Conservation (phyloP, 2,888 invertebrate genomes). For the Hydropsyche betteni region DNA sequence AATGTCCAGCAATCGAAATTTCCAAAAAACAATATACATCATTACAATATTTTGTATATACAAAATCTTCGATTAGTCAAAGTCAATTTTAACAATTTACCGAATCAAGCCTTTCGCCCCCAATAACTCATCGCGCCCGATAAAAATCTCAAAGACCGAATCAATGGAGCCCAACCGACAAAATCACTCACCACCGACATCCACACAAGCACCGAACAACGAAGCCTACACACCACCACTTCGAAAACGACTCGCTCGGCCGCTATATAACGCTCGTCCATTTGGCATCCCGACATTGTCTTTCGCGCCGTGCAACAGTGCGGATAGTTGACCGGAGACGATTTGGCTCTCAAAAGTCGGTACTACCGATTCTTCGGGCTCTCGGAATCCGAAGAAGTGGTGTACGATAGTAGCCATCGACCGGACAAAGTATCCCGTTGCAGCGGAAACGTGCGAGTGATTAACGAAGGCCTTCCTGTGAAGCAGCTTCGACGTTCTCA, state of each 20-base stretch:
- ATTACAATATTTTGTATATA: no score
- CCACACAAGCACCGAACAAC: neutral
- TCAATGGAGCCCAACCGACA: no score
- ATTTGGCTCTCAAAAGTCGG: constrained; percentile 41
- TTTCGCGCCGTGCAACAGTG: constrained; percentile 48
- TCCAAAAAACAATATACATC: no score
- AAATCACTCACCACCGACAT: neutral
- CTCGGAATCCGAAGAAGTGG: constrained; percentile 48
- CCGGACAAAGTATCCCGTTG: constrained; percentile 45
- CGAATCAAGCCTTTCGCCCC: no score
- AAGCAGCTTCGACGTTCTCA: neutral
- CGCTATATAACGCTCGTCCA: constrained; percentile 43
- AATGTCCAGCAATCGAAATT: no score
- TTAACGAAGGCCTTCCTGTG: neutral
- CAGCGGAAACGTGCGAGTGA: constrained; percentile 21
- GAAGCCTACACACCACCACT: constrained; percentile 27
- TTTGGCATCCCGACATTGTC: constrained; percentile 43
- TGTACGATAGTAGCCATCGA: neutral
- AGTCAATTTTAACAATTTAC: no score
- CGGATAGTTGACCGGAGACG: constrained; percentile 46
- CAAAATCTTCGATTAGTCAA: no score
- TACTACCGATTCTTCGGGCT: constrained; percentile 37
- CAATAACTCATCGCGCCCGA: no score
- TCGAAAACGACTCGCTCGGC: constrained; percentile 40
- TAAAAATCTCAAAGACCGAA: no score